Evolutionary conservation across 2,888 invertebrate genomes (phyloP), one percentile per base, ranked within the genome.

Genomic region (Agapetus fuscipes): DNA sequence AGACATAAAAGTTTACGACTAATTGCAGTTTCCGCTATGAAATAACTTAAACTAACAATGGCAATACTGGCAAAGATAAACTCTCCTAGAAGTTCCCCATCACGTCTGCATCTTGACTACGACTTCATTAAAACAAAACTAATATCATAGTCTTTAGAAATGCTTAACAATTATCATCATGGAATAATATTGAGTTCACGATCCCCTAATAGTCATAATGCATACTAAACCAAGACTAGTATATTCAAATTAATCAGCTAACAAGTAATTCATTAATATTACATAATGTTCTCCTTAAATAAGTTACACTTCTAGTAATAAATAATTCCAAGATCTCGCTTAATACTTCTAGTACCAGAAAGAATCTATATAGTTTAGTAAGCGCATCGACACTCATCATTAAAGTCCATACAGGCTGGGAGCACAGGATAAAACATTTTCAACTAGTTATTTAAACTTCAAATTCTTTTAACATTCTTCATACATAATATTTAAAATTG

Each of bases 41-140:
- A 17, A 31, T 39, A 37, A 36, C 43, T 43, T 46, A 48, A 35
- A 43, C 30, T 48, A 47, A 48, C 43, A 45, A 48, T 48, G 48
- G 48, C 48, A 45, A 48, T 48, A 40, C 43, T 45, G 48, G 46
- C 46, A 36, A 43, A 43, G 46, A 43, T 39, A 43, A 43, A 40
- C 43, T 26, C 35, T 17, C 27, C 41, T 42, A 40, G 38, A 47
- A 40, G 40, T 39, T 42, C 27, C 36, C 30, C 34, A 36, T 37
- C 37, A 39, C 39, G 34, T 42, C 47, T 40, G 43, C 41, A 31
- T 37, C 29, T 37, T 45, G 44, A 42, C 47, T 46, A 38, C 16
- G 14, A 34, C 20, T 15, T 31, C n/a, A 31, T 7, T 17, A 31
- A 14, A 20, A 20, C 20, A 20, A 20, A 6, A 20, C 20, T 20